Conservation (phyloP, 2,113 vertebrate genomes). For the Puffinus mauretanicus region DNA sequence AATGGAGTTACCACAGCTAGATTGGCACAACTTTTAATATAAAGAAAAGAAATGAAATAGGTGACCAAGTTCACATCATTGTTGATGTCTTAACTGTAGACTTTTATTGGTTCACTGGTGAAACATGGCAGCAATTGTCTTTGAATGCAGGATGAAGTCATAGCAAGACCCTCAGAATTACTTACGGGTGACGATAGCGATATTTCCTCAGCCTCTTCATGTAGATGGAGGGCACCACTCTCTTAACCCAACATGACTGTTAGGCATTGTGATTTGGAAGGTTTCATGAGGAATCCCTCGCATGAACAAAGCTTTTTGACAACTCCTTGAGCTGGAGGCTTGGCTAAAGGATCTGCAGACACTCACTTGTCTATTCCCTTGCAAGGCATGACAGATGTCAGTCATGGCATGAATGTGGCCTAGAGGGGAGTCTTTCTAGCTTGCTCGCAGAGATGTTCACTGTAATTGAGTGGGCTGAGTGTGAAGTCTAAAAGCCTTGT, state of each 20-base stretch:
- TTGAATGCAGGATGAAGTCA: neutral
- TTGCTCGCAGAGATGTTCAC: neutral
- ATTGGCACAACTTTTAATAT: neutral
- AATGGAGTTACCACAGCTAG: neutral
- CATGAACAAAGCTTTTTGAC: neutral
- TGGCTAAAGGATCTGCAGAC: neutral
- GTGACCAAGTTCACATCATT: neutral
- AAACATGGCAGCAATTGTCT: neutral
- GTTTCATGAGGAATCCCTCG: neutral
- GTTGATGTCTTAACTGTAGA: neutral
- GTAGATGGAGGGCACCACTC: neutral
- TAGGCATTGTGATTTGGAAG: neutral
- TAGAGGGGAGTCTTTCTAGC: neutral
- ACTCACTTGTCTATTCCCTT: neutral
- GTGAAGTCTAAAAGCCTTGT: neutral
- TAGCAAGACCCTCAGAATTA: neutral
- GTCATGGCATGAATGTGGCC: neutral
- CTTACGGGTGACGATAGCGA: rapidly evolving
- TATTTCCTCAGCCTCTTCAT: neutral
- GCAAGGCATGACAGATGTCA: rapidly evolving
- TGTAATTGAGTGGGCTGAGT: neutral
- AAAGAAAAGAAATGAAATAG: neutral
- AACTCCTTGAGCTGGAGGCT: neutral
- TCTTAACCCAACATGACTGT: neutral
- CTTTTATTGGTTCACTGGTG: neutral